Evolutionary conservation across 2,113 vertebrate species (phyloP).

Genomic region (Eurystomus gularis): DNA sequence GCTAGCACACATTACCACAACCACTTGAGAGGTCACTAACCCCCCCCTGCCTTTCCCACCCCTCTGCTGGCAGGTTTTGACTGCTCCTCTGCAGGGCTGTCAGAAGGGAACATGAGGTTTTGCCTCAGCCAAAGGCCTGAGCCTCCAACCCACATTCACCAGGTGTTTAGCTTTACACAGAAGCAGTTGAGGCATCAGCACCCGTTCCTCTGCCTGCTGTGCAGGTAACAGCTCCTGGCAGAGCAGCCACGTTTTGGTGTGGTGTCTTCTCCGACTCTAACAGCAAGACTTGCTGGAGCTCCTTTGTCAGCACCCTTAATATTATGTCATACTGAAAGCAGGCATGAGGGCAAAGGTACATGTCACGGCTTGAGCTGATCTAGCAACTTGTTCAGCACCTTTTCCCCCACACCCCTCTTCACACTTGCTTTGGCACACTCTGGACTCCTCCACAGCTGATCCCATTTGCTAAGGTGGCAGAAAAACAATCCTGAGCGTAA

Average conservation of each 20-base stretch:
- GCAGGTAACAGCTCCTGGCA: neutral
- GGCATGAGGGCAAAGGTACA: neutral
- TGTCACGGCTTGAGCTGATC: neutral
- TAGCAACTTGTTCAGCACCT: neutral
- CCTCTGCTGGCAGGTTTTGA: neutral
- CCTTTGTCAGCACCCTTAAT: slow-evolving; percentile 20
- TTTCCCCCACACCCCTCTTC: neutral
- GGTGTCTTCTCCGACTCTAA: neutral
- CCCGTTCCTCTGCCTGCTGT: neutral
- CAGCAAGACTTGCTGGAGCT: neutral
- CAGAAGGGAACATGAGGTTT: neutral
- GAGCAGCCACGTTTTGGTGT: neutral
- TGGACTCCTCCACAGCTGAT: neutral
- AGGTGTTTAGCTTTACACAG: neutral
- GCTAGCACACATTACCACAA: neutral
- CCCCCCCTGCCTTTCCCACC: neutral
- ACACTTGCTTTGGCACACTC: neutral
- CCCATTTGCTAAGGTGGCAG: neutral
- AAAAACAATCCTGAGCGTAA: neutral
- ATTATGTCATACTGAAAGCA: slow-evolving; percentile 3
- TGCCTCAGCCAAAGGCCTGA: neutral
- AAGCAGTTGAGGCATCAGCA: neutral
- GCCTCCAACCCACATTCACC: neutral
- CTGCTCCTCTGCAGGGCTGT: neutral
- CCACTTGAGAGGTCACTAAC: neutral